A percentile compares a stretch with the other conserved stretches of the same genome.
These are phyloP conservation scores for Hemicrepidius hirtus DNA, from an alignment of 2,888 invertebrate genomes.

Conservation along the genomic window DNA sequence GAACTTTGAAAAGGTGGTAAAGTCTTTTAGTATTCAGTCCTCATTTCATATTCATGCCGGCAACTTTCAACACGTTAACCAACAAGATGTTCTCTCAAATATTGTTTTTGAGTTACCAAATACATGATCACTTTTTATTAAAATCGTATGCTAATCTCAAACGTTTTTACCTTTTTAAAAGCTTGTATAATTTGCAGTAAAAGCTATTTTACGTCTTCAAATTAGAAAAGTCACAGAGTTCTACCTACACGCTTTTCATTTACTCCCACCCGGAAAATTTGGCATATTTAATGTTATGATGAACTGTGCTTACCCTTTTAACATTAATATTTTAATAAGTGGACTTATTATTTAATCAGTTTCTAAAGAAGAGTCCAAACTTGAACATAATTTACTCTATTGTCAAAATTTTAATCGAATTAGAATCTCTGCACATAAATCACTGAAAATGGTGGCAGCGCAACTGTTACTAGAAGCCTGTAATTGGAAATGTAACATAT, in stretches of 20 bases:
- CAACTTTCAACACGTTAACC: constrained; percentile 1
- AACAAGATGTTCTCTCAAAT: constrained; percentile 1
- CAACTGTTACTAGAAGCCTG: constrained; percentile 18
- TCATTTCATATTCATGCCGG: constrained; percentile 10
- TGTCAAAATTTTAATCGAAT: constrained; percentile 15
- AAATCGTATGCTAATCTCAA: not conserved
- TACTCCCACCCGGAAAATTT: too few species aligned
- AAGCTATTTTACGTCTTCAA: too few species aligned
- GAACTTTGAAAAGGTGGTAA: not conserved
- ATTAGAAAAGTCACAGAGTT: too few species aligned
- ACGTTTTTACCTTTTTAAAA: too few species aligned
- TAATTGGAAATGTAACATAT: constrained; percentile 21
- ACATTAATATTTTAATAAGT: not conserved
- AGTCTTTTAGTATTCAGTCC: constrained; percentile 1
- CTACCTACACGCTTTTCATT: too few species aligned
- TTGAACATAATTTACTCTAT: not conserved
- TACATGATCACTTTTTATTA: constrained; percentile 1
- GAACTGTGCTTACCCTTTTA: too few species aligned
- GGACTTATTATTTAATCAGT: not conserved
- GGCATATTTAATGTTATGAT: too few species aligned
- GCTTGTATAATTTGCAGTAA: too few species aligned
- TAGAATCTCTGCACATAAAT: constrained; percentile 12
- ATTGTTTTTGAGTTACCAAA: not conserved
- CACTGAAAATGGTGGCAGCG: constrained; percentile 24
- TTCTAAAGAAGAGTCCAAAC: not conserved